Conservation (phyloP, 1,140 invertebrate species). For the Cyclina sinensis region DNA sequence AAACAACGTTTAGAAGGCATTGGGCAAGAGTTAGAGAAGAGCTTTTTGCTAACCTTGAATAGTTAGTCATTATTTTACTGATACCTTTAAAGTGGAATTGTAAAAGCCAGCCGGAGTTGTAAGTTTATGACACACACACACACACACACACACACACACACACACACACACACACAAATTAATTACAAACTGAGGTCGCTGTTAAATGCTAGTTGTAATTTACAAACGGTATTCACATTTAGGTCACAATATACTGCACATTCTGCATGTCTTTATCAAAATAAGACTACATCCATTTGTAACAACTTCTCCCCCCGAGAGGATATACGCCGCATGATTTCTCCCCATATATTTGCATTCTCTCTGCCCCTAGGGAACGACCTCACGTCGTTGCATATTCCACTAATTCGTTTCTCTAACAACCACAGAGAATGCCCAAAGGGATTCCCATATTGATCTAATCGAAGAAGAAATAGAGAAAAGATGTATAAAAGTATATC, state of each 20-base stretch:
- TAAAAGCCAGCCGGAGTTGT: too few relatives aligned
- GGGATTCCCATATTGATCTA: not conserved
- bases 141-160: too few relatives aligned
- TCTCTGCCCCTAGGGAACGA: not conserved
- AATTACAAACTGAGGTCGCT: too few relatives aligned
- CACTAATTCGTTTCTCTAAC: not conserved
- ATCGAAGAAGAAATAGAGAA: not conserved
- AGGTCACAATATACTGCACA: not conserved
- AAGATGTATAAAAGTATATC: not conserved
- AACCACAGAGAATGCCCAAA: not conserved
- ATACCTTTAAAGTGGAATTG: too few relatives aligned
- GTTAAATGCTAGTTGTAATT: too few relatives aligned
- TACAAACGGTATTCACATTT: too few relatives aligned
- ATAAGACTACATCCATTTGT: not conserved
- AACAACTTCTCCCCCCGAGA: not conserved
- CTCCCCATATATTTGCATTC: slow-evolving; percentile 12
- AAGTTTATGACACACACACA: too few relatives aligned
- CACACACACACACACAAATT: too few relatives aligned
- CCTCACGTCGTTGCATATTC: not conserved
- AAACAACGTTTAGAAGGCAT: too few relatives aligned
- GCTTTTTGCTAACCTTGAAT: too few relatives aligned
- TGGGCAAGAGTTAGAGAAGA: too few relatives aligned
- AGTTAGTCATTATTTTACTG: too few relatives aligned
- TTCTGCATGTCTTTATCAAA: not conserved
- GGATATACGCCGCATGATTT: not conserved